These are phyloP conservation scores for Hycleus cichorii DNA, from an alignment of 1,140 invertebrate species.

Conservation along the genomic window DNA sequence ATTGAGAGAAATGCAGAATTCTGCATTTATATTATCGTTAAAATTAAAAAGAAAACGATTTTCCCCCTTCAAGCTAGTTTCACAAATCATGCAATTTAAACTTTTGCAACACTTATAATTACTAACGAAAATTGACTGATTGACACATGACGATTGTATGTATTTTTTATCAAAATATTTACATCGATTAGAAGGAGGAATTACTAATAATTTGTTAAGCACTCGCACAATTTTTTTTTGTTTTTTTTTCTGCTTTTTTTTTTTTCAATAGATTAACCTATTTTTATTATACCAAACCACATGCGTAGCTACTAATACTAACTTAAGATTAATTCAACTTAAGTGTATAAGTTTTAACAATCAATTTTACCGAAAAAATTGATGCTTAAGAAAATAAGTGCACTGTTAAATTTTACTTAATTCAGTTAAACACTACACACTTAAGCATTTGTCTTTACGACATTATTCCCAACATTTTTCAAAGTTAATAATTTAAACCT, in stretches of 20 bases:
- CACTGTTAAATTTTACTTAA: constrained; percentile 8
- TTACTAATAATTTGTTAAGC: constrained; percentile 9
- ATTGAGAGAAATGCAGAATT: neutral
- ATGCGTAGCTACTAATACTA: constrained; percentile 13
- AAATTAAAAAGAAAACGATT: neutral
- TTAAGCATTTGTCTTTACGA: constrained; percentile 4
- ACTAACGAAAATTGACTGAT: neutral
- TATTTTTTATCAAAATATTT: neutral
- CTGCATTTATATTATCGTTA: no score
- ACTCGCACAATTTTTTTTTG: constrained; percentile 5
- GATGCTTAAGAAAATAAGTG: constrained; percentile 15
- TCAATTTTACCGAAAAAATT: constrained; percentile 9
- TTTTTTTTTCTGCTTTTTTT: no score
- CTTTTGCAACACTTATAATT: no score
- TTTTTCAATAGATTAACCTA: constrained; percentile 3
- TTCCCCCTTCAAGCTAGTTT: neutral
- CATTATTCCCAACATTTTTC: neutral
- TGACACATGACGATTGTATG: constrained; percentile 1
- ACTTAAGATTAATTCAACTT: constrained; percentile 9
- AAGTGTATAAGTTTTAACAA: constrained; percentile 12
- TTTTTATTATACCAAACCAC: constrained; percentile 16
- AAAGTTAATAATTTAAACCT: constrained; percentile 17
- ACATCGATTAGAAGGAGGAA: neutral
- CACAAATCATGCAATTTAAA: no score
- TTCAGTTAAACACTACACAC: constrained; percentile 15